A percentile compares a stretch with the other conserved stretches of the same genome.
phyloP scores from a whole-genome alignment of 2,888 invertebrate genomes.

The Falcaria lacertinaria region DNA sequence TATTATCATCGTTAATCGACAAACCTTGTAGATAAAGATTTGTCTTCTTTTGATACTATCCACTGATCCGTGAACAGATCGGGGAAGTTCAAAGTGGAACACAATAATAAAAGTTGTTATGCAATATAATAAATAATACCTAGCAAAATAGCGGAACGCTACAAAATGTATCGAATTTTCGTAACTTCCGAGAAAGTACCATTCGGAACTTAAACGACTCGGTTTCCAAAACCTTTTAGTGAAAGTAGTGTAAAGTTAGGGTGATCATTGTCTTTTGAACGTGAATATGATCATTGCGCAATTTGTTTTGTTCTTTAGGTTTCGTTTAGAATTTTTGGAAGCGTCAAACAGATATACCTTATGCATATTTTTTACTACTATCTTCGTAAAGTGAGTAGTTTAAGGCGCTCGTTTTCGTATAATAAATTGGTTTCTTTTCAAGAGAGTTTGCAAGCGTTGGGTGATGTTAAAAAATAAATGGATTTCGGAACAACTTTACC shows the following conservation, averaged over 20 bases:
- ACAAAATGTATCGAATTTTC: conserved; percentile 27
- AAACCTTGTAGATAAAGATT: conserved; percentile 5
- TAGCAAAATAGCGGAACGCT: conserved; percentile 17
- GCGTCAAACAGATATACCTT: neutral
- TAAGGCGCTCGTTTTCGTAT: no score
- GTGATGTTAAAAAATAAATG: neutral
- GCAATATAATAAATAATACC: conserved; percentile 23
- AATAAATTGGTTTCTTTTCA: neutral
- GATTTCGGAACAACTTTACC: neutral
- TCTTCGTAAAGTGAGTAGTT: neutral
- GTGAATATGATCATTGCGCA: neutral
- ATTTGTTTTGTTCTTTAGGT: neutral
- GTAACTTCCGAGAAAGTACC: conserved; percentile 9
- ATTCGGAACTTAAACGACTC: conserved; percentile 11
- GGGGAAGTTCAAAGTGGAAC: conserved; percentile 14
- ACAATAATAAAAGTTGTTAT: conserved; percentile 28
- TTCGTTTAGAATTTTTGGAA: neutral
- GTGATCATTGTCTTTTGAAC: neutral
- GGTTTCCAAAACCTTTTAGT: conserved; percentile 4
- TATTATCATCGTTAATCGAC: conserved; percentile 3
- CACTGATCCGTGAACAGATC: conserved; percentile 2
- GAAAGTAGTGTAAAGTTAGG: conserved; percentile 4
- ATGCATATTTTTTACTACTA: neutral
- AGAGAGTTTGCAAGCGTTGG: neutral
- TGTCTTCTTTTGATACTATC: conserved; percentile 1